Evolutionary conservation across 2,113 vertebrate species (phyloP), one percentile per base, ranked within the genome.

Genomic region (Hemibagrus wyckioides): DNA sequence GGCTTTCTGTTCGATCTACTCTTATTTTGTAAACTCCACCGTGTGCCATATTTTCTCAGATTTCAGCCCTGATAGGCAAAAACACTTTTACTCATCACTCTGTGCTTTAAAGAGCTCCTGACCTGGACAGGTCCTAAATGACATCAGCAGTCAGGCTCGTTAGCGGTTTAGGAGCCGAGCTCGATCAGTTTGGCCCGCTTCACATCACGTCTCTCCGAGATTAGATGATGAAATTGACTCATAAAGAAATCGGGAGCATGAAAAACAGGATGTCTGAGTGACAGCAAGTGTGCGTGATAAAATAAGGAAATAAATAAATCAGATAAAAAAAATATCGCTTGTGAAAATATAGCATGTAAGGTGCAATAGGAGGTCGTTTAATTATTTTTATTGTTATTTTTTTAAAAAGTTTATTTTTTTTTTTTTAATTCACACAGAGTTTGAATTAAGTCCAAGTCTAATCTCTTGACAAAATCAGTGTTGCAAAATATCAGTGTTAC

Each of bases 111-210:
- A 41, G 87, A 23, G 61, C 84, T 82, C 56, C 71, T 50, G 71
- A 83, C 87, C 84, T 13, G 87, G 30, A 84, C 75, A 90, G 56
- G 85, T 94, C 90, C 92, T 92, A 85, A 87, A 56, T 92, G 89
- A 91, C 91, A 88, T 92, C 87, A 92, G 82, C 41, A 83, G 54
- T 89, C 84, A 84, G 79, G 75, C 65, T 63, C 85, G 84, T 89
- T 80, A 84, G 73, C 63, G 75, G 84, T 89, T 87, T 57, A 71
- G 54, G 63, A 83, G n/a, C 23, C 54, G 28, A 56, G 61, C 83
- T 85, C 63, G 39, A 41, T 61, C 48, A 28, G 4, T 4, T n/a
- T 21, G 48, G 25, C 56, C 48, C 11, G 39, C 4, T 30, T 85
- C 41, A 28, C 69, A 23, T 77, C 57, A 54, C 19, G 9, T 28